Conservation (phyloP, 2,113 vertebrate genomes). For the Microcebus lehilahytsara region DNA sequence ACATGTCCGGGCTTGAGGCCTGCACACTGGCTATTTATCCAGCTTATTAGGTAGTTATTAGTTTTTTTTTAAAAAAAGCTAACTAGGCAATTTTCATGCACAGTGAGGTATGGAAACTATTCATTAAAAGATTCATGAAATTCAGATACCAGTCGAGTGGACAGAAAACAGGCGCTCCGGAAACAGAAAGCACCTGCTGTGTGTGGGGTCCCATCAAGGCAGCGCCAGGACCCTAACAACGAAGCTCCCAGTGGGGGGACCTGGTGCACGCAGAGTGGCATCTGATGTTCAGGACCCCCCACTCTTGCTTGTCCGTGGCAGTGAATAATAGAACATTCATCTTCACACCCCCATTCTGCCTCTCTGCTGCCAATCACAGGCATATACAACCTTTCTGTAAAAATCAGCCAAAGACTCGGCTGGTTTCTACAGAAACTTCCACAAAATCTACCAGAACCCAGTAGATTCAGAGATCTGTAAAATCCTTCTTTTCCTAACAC, state of each 20-base stretch:
- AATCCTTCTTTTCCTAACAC: background rate
- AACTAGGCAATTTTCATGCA: background rate
- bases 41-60: too few relatives aligned
- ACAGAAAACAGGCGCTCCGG: background rate
- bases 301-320: background rate
- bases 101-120: background rate
- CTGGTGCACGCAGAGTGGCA: accelerated
- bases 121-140: background rate
- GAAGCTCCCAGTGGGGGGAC: accelerated
- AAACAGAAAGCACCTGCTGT: accelerated
- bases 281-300: too few relatives aligned
- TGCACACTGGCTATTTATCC: background rate
- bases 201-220: accelerated
- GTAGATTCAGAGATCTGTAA: background rate
- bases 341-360: background rate
- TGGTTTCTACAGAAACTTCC: background rate
- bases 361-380: background rate
- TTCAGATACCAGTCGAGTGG: background rate
- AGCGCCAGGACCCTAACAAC: accelerated
- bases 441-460: background rate
- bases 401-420: background rate
- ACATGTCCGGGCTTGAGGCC: accelerated
- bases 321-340: background rate
- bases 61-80: background rate
- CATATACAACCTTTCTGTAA: background rate